Evolutionary conservation across 2,888 invertebrate species (phyloP).

Genomic region (Torymus auratus): DNA sequence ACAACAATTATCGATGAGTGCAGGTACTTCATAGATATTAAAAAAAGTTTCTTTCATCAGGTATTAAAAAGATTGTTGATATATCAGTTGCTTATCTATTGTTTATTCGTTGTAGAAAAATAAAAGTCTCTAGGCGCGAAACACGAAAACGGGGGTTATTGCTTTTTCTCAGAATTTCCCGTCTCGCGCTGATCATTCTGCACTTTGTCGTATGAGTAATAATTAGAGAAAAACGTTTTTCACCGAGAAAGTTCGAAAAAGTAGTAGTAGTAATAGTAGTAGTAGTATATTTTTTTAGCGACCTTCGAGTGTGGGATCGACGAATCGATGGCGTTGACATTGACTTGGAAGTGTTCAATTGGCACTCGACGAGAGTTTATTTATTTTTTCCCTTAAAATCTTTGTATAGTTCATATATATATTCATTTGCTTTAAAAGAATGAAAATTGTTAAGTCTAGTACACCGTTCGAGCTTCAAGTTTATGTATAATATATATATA

Average conservation of each 20-base stretch:
- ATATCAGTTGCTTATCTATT: constrained; percentile 54
- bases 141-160: constrained; percentile 57
- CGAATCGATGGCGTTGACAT: constrained; percentile 58
- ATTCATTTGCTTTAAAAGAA: constrained; percentile 27
- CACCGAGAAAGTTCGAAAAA: constrained; percentile 31
- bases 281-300: constrained; percentile 30
- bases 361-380: constrained; percentile 55
- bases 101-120: constrained; percentile 61
- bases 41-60: constrained; percentile 28
- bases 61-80: constrained; percentile 38
- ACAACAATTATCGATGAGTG: constrained; percentile 18
- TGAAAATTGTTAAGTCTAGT: constrained; percentile 51
- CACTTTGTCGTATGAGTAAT: constrained; percentile 23
- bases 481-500: constrained; percentile 33
- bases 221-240: constrained; percentile 38
- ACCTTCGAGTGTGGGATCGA: constrained; percentile 56
- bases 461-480: constrained; percentile 50
- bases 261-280: background rate
- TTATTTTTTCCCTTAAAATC: constrained; percentile 44
- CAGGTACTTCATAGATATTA: constrained; percentile 40
- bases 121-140: constrained; percentile 58
- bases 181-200: constrained; percentile 37
- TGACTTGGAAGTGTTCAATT: constrained; percentile 58
- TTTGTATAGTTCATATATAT: constrained; percentile 29
- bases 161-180: constrained; percentile 45